Evolutionary conservation across 2,888 invertebrate genomes (phyloP).

Genomic region (Drosophila pseudotakahashii): DNA sequence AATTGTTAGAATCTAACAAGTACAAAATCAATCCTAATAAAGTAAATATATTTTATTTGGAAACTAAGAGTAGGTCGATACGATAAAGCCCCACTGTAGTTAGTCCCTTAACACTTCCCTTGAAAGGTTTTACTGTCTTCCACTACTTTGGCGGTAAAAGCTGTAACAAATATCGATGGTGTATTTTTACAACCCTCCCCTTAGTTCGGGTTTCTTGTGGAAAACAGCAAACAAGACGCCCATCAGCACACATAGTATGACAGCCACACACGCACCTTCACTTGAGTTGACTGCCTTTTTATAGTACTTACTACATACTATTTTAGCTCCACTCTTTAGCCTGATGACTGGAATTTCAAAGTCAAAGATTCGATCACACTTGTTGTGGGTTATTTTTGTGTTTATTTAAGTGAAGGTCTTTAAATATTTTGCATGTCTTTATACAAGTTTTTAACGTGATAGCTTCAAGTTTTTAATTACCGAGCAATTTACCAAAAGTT

Average conservation of each 20-base stretch:
- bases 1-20: too few species aligned
- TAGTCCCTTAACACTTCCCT: not conserved
- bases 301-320: not conserved
- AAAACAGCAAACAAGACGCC: slow-evolving; percentile 15
- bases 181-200: slow-evolving; percentile 16
- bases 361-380: slow-evolving; percentile 32
- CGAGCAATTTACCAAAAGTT: not conserved
- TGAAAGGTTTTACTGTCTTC: not conserved
- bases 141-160: slow-evolving; percentile 4
- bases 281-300: slow-evolving; percentile 21
- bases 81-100: not conserved
- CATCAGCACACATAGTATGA: slow-evolving; percentile 8
- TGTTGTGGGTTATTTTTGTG: slow-evolving; percentile 10
- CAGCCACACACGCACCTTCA: slow-evolving; percentile 26
- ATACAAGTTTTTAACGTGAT: not conserved
- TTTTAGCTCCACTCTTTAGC: slow-evolving; percentile 1
- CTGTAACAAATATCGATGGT: slow-evolving; percentile 9
- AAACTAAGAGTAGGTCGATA: too few species aligned
- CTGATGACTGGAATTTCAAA: slow-evolving; percentile 26
- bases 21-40: too few species aligned
- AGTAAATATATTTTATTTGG: too few species aligned
- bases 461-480: slow-evolving; percentile 1
- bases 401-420: not conserved
- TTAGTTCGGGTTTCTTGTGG: not conserved
- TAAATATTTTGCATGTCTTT: slow-evolving; percentile 12